These are phyloP conservation scores for Lamellibrachia satsuma DNA, from an alignment of 2,888 invertebrate genomes.

Conservation along the genomic window DNA sequence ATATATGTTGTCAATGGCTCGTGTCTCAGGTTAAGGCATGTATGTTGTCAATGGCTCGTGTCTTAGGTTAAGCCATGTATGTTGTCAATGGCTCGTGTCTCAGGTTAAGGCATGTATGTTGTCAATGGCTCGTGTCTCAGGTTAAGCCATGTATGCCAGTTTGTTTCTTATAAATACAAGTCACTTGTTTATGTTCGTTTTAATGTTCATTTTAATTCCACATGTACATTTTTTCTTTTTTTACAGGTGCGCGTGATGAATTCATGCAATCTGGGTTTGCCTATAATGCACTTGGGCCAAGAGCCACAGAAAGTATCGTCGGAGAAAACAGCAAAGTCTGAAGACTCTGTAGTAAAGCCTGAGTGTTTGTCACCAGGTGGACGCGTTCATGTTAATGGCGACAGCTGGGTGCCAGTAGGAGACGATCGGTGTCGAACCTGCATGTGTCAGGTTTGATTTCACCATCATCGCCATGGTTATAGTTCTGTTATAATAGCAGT, in stretches of 20 bases:
- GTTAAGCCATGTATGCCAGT: too few species aligned
- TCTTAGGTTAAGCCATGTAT: too few species aligned
- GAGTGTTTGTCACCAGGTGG: not conserved
- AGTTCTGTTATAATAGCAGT: not conserved
- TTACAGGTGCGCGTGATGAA: not conserved
- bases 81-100: too few species aligned
- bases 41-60: too few species aligned
- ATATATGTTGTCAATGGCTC: too few species aligned
- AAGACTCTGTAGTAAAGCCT: not conserved
- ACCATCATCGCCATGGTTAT: not conserved
- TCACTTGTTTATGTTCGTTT: too few species aligned
- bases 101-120: too few species aligned
- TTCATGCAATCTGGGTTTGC: not conserved
- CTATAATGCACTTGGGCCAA: not conserved
- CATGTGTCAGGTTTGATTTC: not conserved
- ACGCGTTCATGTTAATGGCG: not conserved
- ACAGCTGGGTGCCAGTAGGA: not conserved
- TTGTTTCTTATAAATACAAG: too few species aligned
- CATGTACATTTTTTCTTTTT: not conserved
- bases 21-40: too few species aligned
- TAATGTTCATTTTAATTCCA: too few species aligned
- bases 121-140: too few species aligned
- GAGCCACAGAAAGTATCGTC: not conserved
- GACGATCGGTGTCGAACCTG: not conserved
- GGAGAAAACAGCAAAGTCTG: not conserved